phyloP scores from a whole-genome alignment of 2,797 vertebrate genomes.

The Dendrocincla tyrannina region DNA sequence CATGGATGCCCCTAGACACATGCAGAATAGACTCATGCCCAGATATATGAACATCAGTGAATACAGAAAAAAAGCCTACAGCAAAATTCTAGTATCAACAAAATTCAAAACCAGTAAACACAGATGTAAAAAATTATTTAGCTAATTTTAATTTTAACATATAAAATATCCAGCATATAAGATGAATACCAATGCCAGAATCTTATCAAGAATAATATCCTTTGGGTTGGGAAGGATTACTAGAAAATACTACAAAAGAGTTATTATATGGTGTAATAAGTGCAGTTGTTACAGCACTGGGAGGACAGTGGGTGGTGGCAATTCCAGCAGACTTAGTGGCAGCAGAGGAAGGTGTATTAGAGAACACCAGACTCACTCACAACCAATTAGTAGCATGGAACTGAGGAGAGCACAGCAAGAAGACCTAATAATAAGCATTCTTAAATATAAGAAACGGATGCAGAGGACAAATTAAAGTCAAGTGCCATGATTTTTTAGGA shows the following conservation, averaged over 20 bases:
- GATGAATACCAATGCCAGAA: neutral
- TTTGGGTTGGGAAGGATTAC: neutral
- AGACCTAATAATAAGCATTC: slow-evolving; percentile 54
- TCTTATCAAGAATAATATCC: neutral
- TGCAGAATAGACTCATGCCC: neutral
- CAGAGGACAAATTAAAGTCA: slow-evolving; percentile 52
- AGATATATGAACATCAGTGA: neutral
- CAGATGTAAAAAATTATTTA: neutral
- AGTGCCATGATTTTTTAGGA: slow-evolving; percentile 57
- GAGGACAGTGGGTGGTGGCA: slow-evolving; percentile 40
- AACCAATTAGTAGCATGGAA: slow-evolving; percentile 43
- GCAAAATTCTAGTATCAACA: neutral
- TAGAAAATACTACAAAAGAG: slow-evolving; percentile 24
- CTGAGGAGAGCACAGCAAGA: slow-evolving; percentile 57
- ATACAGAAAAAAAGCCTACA: neutral
- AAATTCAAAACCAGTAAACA: neutral
- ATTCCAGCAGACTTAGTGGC: slow-evolving; percentile 38
- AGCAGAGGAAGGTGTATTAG: slow-evolving; percentile 30
- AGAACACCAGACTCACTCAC: slow-evolving; percentile 41
- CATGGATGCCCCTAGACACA: rapidly evolving
- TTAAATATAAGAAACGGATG: slow-evolving; percentile 52
- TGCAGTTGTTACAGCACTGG: slow-evolving; percentile 7
- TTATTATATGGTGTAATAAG: slow-evolving; percentile 43
- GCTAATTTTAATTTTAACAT: neutral
- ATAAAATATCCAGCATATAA: neutral